Percentiles rank a stretch among this genome's conserved stretches.
phyloP scores from a whole-genome alignment of 2,888 invertebrate genomes.

The Teleiodes luculella region DNA sequence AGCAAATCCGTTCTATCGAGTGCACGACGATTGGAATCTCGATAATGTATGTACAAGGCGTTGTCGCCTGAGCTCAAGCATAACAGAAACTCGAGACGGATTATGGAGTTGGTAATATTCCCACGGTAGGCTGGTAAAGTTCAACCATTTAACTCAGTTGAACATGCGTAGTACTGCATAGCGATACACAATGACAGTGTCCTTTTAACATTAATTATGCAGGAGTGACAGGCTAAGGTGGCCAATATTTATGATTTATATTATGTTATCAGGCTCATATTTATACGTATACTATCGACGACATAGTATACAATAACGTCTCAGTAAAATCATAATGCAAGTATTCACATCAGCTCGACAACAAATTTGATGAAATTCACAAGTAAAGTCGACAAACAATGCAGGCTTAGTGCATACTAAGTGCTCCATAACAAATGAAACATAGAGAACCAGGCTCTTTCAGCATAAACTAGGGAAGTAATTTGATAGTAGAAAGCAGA shows the following conservation, averaged over 20 bases:
- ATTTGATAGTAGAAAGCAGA: slow-evolving; percentile 25
- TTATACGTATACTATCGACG: too few relatives aligned
- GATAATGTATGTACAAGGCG: slow-evolving; percentile 13
- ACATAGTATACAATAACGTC: too few relatives aligned
- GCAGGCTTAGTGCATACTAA: too few relatives aligned
- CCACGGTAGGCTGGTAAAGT: slow-evolving; percentile 11
- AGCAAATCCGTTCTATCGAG: not conserved
- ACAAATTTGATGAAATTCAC: too few relatives aligned
- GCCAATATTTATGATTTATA: too few relatives aligned
- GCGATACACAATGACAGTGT: not conserved
- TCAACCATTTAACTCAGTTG: not conserved
- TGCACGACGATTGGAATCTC: slow-evolving; percentile 13
- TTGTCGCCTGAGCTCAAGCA: slow-evolving; percentile 4
- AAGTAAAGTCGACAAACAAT: too few relatives aligned
- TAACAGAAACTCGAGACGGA: slow-evolving; percentile 15
- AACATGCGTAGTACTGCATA: not conserved
- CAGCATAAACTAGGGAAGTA: not conserved
- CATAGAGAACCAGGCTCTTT: not conserved
- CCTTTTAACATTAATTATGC: not conserved
- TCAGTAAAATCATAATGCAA: too few relatives aligned
- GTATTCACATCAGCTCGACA: too few relatives aligned
- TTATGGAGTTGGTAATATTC: slow-evolving; percentile 7
- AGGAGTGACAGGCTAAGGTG: too few relatives aligned
- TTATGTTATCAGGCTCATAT: too few relatives aligned
- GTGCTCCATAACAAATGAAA: not conserved